Base-by-base conservation (phyloP, 2,113 vertebrate genomes). In the Aix galericulata region DNA sequence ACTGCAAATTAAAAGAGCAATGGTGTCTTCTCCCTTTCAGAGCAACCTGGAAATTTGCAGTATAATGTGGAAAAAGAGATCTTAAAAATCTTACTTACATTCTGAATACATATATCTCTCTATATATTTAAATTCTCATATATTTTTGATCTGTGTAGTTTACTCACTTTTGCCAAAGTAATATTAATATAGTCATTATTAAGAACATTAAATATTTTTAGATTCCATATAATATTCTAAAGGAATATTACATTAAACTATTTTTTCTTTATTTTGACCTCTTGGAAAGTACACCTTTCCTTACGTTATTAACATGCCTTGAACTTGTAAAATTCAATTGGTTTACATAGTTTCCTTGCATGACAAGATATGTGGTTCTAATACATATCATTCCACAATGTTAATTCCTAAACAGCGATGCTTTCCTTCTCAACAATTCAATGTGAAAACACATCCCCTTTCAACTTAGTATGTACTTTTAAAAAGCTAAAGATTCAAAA, bases 281-380 rank as follows among this genome's bases (percentile, higher is more conserved):
- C 50, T 63, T 89, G 60, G 40, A 40, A 40, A 71, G 9, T 72
- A 73, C 9, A 7, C 34, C 60, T 94, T 84, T 92, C 34, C 11
- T 87, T 77, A 78, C 68, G 29, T 52, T 82, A 78, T 58, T 89
- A 80, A 82, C 46, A 67, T 8, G 72, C 55, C 77, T 94, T 86
- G 87, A 95, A 95, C 74, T 87, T 85, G 48, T 80, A 92, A 79
- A 93, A 86, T 95, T 91, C 88, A 83, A 87, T 44, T 84, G 56
- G 16, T 96, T 83, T 27, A 71, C 80, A 34, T 26, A 83, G 34
- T 75, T 73, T 89, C 90, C 76, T 85, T 56, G 50, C 34, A 94
- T 50, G 44, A 85, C 29, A 92, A 97, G 91, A 82, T 63, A 78
- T 32, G 22, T 17, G 21, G 20, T 78, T 94, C 95, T 94, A 96